Base-by-base conservation (phyloP, 30 jellyfish, hydroid and myxozoan genomes). In the Rhopilema esculentum region DNA sequence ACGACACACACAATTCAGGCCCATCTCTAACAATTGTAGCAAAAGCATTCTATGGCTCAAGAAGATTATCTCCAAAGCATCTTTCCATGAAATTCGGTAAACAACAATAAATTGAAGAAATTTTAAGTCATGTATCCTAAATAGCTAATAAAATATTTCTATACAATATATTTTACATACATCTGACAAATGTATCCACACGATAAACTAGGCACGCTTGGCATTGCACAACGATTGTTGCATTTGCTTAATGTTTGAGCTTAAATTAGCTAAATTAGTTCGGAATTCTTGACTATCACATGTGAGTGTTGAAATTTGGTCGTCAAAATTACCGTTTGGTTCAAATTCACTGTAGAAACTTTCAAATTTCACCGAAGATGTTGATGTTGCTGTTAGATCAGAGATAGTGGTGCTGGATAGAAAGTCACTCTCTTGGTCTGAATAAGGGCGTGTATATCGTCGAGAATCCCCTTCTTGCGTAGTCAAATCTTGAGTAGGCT, bases 211-310 rank as follows among this genome's bases (percentile, higher is more conserved):
- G 72, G 72, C 53, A 0, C 66, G 28, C 50, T 85, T 85, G 1
- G 94, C 94, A 28, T 66, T 62, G 50, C 25, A 31, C 61, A 85
- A 66, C 17, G 94, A 75, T 26, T 61, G 67, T 66, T 85, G 94
- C 83, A 85, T 65, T 40, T 49, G 30, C 32, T 70, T 74, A 18
- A 85, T 85, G 57, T 85, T 72, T 24, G 94, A 80, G 61, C 86
- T 78, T 70, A 85, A 66, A 49, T 85, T 72, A 21, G 94, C 94
- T 48, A 85, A 50, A 74, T 85, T 52, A 22, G 79, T 17, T 53
- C 80, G 79, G 48, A 85, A 85, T 24, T 85, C 94, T 21, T 83
- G 84, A 31, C 94, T 85, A 66, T 85, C 94, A 68, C 94, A 85
- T 16, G 88, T 73, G 49, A 85, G 57, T 8, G 79, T 85, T 65